Percentiles rank a stretch among this genome's conserved stretches.
Evolutionary conservation across 2,888 invertebrate species (phyloP).

Genomic region (Balanococcus diminutus): DNA sequence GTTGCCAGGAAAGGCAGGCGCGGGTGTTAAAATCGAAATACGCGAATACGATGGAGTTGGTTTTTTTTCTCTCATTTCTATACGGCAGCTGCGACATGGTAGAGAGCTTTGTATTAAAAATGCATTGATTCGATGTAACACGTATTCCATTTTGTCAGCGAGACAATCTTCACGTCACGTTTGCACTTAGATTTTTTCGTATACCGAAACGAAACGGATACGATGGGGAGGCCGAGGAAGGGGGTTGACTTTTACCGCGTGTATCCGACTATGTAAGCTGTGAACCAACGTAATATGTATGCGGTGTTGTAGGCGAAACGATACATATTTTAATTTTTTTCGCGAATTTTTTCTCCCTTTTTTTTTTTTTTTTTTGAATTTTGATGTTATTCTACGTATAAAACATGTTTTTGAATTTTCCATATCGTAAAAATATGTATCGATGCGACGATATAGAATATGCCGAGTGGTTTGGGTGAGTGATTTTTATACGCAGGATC

Average conservation of each 20-base stretch:
- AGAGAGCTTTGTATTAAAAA: constrained; percentile 48
- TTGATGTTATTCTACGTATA: neutral
- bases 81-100: neutral
- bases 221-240: neutral
- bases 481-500: too few relatives aligned
- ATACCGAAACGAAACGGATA: neutral
- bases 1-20: neutral
- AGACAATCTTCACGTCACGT: constrained; percentile 51
- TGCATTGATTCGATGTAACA: constrained; percentile 52
- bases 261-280: neutral
- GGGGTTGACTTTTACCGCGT: neutral
- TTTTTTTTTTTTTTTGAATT: too few relatives aligned
- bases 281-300: too few relatives aligned
- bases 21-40: constrained; percentile 21
- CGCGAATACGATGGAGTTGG: neutral
- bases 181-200: constrained; percentile 41
- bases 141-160: constrained; percentile 54
- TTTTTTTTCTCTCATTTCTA: neutral
- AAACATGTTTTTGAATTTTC: neutral
- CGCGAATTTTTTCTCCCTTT: neutral
- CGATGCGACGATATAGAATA: neutral
- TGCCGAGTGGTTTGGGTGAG: neutral
- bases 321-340: constrained; percentile 25
- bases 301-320: constrained; percentile 9
- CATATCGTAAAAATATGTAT: neutral